Evolutionary conservation across 2,797 vertebrate species (phyloP).

Genomic region (Yasuhikotakia modesta): DNA sequence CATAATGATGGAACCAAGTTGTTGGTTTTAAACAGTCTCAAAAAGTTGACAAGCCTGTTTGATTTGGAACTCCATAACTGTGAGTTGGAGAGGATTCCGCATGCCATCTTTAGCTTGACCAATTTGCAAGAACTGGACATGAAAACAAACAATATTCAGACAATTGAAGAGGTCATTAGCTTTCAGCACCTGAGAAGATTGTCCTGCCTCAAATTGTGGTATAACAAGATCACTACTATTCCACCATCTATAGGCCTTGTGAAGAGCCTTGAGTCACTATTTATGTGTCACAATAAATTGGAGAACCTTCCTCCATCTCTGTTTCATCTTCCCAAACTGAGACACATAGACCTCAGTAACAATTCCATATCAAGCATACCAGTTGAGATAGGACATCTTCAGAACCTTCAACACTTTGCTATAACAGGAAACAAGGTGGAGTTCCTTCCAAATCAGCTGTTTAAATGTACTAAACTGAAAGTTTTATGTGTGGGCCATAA

Average conservation of each 20-base stretch:
- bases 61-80: conserved; percentile 93
- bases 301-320: conserved; percentile 87
- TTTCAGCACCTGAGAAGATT: conserved; percentile 97
- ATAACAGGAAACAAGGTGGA: conserved; percentile 94
- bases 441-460: conserved; percentile 88
- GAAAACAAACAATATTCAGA: conserved; percentile 93
- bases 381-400: conserved; percentile 85
- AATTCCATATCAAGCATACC: conserved; percentile 89
- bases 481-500: conserved; percentile 92
- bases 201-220: conserved; percentile 95
- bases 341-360: conserved; percentile 89
- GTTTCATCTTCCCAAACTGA: conserved; percentile 91
- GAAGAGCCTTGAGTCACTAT: conserved; percentile 91
- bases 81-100: conserved; percentile 94
- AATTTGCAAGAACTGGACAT: conserved; percentile 96
- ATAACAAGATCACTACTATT: conserved; percentile 96
- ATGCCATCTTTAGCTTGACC: conserved; percentile 94
- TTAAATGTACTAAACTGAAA: conserved; percentile 91
- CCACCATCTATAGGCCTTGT: conserved; percentile 90
- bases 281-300: conserved; percentile 96
- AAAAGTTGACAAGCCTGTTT: conserved; percentile 93
- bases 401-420: conserved; percentile 92
- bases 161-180: conserved; percentile 96
- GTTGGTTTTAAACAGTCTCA: conserved; percentile 93
- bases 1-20: conserved; percentile 97